Evolutionary conservation across 1,140 invertebrate species (phyloP).

Genomic region (Nautilus pompilius): DNA sequence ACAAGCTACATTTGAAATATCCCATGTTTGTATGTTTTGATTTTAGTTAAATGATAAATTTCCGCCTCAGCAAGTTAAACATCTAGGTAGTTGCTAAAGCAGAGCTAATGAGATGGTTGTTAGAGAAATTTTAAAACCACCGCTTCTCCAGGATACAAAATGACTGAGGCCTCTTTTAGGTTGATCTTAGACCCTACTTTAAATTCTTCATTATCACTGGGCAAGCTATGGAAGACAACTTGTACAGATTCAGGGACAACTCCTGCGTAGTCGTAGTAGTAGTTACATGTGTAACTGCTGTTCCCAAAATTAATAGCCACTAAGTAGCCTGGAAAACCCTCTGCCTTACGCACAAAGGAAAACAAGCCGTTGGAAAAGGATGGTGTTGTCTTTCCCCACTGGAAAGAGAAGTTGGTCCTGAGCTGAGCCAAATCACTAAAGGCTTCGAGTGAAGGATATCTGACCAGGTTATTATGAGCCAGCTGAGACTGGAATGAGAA

Average conservation of each 20-base stretch:
- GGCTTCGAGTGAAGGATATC: slow-evolving; percentile 23
- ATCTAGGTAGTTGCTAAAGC: no score
- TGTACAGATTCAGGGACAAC: slow-evolving; percentile 15
- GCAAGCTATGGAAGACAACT: slow-evolving; percentile 29
- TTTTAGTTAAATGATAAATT: no score
- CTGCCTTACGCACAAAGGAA: slow-evolving; percentile 43
- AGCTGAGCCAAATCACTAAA: slow-evolving; percentile 42
- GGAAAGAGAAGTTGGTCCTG: slow-evolving; percentile 44
- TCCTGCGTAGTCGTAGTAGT: slow-evolving; percentile 10
- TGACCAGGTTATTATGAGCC: slow-evolving; percentile 31
- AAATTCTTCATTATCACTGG: not conserved
- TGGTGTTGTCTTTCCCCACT: slow-evolving; percentile 40
- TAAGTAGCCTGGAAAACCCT: slow-evolving; percentile 43
- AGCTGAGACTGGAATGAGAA: slow-evolving; percentile 25
- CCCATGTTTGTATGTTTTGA: no score
- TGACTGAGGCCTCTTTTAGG: slow-evolving; percentile 6
- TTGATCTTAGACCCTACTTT: slow-evolving; percentile 1
- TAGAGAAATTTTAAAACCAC: slow-evolving; percentile 19
- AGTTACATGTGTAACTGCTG: not conserved
- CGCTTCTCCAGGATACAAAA: slow-evolving; percentile 9
- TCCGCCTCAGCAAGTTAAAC: no score
- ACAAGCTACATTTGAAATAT: no score
- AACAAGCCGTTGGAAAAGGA: slow-evolving; percentile 35
- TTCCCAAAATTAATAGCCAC: slow-evolving; percentile 42
- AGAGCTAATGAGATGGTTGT: no score